phyloP scores from a whole-genome alignment of 2,888 invertebrate species.

The Lissocephala sabroskyi region DNA sequence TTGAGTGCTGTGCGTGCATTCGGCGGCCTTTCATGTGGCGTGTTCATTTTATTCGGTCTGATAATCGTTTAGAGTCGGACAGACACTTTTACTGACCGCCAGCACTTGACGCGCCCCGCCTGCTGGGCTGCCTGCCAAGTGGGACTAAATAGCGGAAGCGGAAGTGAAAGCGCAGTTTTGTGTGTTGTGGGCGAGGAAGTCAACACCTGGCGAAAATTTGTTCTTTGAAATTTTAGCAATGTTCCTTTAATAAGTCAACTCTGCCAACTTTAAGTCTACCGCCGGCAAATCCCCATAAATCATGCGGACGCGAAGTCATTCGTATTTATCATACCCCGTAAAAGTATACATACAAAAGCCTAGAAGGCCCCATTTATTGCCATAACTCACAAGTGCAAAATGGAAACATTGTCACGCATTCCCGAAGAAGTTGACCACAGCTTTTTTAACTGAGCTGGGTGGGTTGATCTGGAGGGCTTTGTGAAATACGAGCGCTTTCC shows the following conservation, averaged over 20 bases:
- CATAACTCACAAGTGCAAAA: constrained; percentile 6
- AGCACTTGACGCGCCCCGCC: not conserved
- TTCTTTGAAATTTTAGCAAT: no score
- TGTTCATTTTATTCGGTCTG: constrained; percentile 46
- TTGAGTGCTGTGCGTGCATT: constrained; percentile 22
- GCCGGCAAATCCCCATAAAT: no score
- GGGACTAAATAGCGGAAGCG: constrained; percentile 57
- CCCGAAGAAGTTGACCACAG: not conserved
- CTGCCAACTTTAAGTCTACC: no score
- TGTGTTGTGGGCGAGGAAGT: constrained; percentile 5
- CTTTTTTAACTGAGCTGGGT: not conserved
- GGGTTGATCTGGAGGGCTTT: constrained; percentile 8
- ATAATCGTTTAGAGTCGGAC: constrained; percentile 53
- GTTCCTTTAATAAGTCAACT: no score
- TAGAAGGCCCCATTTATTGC: no score
- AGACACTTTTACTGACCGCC: constrained; percentile 44
- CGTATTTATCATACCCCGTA: no score
- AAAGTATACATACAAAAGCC: no score
- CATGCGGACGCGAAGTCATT: no score
- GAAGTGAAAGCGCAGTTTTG: constrained; percentile 56
- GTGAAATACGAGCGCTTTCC: constrained; percentile 36
- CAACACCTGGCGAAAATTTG: no score
- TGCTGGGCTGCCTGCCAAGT: constrained; percentile 27
- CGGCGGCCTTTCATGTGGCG: constrained; percentile 44
- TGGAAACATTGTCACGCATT: constrained; percentile 3